phyloP scores from a whole-genome alignment of 2,888 invertebrate species.

The Abrostola triplasia region DNA sequence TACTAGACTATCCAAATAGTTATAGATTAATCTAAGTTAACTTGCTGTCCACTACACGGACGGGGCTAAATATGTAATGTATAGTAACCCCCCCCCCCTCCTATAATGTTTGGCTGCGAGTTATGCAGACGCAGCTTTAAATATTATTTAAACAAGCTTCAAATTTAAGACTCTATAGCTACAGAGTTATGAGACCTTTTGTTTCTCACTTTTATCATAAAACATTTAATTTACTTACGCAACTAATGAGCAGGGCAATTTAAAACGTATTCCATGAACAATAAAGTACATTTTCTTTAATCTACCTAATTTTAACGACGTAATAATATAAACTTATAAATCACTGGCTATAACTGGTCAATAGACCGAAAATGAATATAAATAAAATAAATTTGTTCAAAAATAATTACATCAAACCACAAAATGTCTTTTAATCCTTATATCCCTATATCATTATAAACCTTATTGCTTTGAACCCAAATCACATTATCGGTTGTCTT shows the following conservation, averaged over 20 bases:
- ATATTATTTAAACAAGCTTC: neutral
- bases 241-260: conserved; percentile 26
- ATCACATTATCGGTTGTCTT: neutral
- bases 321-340: neutral
- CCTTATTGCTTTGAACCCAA: neutral
- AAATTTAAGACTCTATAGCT: too few relatives aligned
- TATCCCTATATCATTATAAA: neutral
- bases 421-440: conserved; percentile 1
- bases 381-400: conserved; percentile 1
- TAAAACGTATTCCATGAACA: conserved; percentile 16
- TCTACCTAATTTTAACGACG: neutral
- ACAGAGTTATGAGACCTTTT: too few relatives aligned
- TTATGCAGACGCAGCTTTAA: neutral
- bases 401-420: neutral
- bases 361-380: conserved; percentile 2
- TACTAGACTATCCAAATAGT: too few relatives aligned
- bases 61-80: too few relatives aligned
- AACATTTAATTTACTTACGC: neutral
- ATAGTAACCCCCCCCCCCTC: too few relatives aligned
- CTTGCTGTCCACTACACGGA: too few relatives aligned
- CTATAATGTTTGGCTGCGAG: neutral
- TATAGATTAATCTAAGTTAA: too few relatives aligned
- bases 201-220: neutral
- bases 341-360: conserved; percentile 1
- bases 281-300: conserved; percentile 19